Percentiles rank a stretch among this genome's conserved stretches.
Conservation (phyloP, 2,113 vertebrate genomes). For the Callospermophilus lateralis region DNA sequence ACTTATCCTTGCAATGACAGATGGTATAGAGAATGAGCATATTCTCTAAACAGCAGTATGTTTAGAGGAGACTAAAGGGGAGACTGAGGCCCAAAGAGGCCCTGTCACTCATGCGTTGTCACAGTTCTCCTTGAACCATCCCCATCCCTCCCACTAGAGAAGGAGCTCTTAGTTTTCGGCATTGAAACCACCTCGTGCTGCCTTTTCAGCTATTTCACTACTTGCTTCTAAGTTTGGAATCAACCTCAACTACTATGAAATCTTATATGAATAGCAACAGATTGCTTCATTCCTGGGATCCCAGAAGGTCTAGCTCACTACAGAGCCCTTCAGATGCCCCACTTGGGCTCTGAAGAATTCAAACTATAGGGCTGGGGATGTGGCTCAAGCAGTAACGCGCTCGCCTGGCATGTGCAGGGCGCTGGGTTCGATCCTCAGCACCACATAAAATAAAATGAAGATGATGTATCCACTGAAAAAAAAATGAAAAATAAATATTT, state of each 20-base stretch:
- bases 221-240: constrained; percentile 2
- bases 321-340: not conserved
- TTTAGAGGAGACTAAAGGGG: no score
- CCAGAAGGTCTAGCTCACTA: not conserved
- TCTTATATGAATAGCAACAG: not conserved
- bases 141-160: not conserved
- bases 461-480: no score
- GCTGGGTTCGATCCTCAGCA: no score
- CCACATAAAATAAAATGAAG: no score
- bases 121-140: not conserved
- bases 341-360: not conserved
- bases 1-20: not conserved
- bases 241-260: constrained; percentile 47
- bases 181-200: constrained; percentile 5
- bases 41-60: not conserved
- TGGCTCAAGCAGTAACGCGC: no score
- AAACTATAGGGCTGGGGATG: not conserved
- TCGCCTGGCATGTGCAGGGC: no score
- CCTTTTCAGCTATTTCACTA: not conserved
- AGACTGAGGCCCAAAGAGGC: not conserved
- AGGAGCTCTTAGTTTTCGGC: not conserved
- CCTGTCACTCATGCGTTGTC: not conserved
- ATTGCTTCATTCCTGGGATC: not conserved
- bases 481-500: no score
- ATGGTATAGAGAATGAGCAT: not conserved